Evolutionary conservation across 2,797 vertebrate genomes (phyloP).

Genomic region (Spinus olivaceus): DNA sequence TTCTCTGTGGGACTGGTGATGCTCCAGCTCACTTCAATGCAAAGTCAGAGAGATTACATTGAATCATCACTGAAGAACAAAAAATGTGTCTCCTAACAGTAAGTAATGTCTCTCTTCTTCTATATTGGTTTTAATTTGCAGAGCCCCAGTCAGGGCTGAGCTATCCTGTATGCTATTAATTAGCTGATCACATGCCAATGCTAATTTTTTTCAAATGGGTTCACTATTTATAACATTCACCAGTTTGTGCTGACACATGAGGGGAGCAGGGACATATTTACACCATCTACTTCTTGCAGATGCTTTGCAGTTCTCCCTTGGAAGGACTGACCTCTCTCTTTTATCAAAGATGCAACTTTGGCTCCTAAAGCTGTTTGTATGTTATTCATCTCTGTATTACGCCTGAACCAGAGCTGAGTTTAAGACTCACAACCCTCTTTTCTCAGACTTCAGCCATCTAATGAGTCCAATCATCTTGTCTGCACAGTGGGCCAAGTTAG

Average conservation of each 20-base stretch:
- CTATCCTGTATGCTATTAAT: conserved; percentile 40
- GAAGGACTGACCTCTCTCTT: neutral
- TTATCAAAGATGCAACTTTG: neutral
- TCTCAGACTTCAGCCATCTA: neutral
- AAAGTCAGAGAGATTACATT: neutral
- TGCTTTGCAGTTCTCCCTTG: neutral
- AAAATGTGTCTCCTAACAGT: neutral
- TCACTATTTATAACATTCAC: conserved; percentile 48
- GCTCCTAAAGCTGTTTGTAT: neutral
- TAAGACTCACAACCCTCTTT: neutral
- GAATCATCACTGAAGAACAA: neutral
- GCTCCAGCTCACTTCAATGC: neutral
- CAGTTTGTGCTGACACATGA: neutral
- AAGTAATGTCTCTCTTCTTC: neutral
- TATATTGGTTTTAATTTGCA: conserved; percentile 31
- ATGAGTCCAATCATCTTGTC: neutral
- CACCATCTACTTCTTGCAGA: neutral
- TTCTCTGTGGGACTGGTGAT: neutral
- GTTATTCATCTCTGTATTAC: neutral
- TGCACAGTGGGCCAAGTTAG: neutral
- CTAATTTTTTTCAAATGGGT: conserved; percentile 59
- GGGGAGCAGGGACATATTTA: neutral
- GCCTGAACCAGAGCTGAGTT: neutral
- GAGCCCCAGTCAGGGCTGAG: conserved; percentile 1
- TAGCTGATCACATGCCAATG: conserved; percentile 43